Percentiles rank a stretch among this genome's conserved stretches.
These are phyloP conservation scores for Coranthus polyacanthus DNA, from an alignment of 2,797 vertebrate species.

Conservation along the genomic window DNA sequence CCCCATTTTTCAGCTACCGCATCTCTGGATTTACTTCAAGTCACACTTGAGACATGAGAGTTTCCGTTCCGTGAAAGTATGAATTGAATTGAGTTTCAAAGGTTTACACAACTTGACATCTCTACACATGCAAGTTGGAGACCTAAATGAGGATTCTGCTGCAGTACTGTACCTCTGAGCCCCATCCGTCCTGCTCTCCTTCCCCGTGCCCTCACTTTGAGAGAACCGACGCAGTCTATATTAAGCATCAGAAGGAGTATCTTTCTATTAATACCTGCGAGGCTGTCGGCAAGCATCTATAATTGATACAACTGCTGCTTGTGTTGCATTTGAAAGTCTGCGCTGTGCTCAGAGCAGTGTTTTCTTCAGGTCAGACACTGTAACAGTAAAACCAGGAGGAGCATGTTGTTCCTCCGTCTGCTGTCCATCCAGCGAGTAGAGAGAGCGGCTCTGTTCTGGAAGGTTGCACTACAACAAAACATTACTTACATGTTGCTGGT, in stretches of 20 bases:
- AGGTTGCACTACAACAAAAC: too few relatives aligned
- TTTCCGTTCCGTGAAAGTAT: too few relatives aligned
- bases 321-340: conserved; percentile 30
- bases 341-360: conserved; percentile 9
- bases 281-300: conserved; percentile 41
- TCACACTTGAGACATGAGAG: too few relatives aligned
- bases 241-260: conserved; percentile 47
- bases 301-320: conserved; percentile 40
- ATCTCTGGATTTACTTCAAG: too few relatives aligned
- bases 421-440: too few relatives aligned
- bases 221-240: conserved; percentile 32
- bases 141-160: background rate
- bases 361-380: conserved; percentile 14
- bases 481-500: too few relatives aligned
- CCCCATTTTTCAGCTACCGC: too few relatives aligned
- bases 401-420: background rate
- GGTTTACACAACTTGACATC: background rate
- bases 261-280: conserved; percentile 51
- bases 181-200: conserved; percentile 2
- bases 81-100: too few relatives aligned
- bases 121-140: background rate
- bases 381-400: conserved; percentile 1
- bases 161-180: background rate
- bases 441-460: background rate
- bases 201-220: conserved; percentile 14